Percentiles rank a stretch among this genome's conserved stretches.
phyloP scores from a whole-genome alignment of 2,113 vertebrate genomes.

The Equus quagga region DNA sequence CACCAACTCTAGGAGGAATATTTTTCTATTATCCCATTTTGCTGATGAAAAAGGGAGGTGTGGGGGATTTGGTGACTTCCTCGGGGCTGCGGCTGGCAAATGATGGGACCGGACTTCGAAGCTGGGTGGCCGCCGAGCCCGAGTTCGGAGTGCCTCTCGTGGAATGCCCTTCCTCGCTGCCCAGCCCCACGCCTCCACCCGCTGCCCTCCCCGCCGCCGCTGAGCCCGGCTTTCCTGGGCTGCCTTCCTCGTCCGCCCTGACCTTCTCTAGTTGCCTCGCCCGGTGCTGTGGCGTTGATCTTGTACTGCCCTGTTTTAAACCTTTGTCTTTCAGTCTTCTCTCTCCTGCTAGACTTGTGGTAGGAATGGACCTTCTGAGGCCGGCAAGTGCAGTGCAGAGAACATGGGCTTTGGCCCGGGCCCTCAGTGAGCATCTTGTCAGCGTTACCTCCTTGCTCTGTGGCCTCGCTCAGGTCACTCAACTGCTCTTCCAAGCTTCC shows the following conservation, averaged over 20 bases:
- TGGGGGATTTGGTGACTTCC: neutral
- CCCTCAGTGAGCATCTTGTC: neutral
- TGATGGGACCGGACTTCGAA: neutral
- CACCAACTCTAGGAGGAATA: neutral
- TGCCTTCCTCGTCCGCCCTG: neutral
- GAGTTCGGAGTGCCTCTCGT: neutral
- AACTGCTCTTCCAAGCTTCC: neutral
- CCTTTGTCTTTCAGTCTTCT: slow-evolving; percentile 44
- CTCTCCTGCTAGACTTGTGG: neutral
- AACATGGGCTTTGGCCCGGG: neutral
- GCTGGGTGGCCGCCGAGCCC: neutral
- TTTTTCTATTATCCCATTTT: slow-evolving; percentile 31
- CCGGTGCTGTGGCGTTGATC: neutral
- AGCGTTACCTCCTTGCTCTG: neutral
- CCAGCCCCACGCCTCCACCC: neutral
- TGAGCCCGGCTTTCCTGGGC: neutral
- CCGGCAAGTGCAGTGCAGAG: neutral
- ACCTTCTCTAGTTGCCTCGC: neutral
- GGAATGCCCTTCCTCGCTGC: neutral
- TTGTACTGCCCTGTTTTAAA: neutral
- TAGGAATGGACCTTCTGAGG: neutral
- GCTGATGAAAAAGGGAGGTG: slow-evolving; percentile 14
- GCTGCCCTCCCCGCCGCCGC: neutral
- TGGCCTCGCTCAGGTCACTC: neutral
- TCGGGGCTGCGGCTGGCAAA: neutral